Base-by-base conservation (phyloP, 2,113 vertebrate genomes). In the Rhegmatorhina hoffmannsi region DNA sequence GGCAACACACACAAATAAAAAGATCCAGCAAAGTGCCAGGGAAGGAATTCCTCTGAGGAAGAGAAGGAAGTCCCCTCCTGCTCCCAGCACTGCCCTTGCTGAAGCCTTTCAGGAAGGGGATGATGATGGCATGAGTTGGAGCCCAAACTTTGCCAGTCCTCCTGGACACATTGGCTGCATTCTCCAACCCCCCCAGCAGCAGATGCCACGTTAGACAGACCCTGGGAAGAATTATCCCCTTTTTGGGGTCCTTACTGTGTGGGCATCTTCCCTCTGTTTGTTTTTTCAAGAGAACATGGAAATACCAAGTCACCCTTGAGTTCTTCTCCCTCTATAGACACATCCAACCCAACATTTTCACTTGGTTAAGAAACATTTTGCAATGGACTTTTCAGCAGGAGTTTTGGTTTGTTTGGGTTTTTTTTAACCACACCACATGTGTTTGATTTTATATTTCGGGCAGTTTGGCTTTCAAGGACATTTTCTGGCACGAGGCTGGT, bases 141-240 rank as follows among this genome's bases (percentile, higher is more conserved):
- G 2, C 24, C 28, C 36, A 53, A 46, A 70, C 3, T 8, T 44
- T 70, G 4, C 28, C 20, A 44, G 10, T 17, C 64, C 55, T 79
- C 56, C 58, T 47, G 34, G 34, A 12, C 21, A 7, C 0, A 0
- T 2, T 36, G 17, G 4, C 15, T 33, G 0, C 1, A 19, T 20
- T 13, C 44, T 67, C 31, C 9, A 28, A 25, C 55, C 31, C 50
- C 70, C 8, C 0, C 52, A 74, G 31, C 50, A 58, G 60, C 14
- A 81, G 18, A 2, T 67, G 33, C 28, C 0, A 14, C 43, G 60
- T 72, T 7, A 62, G 34, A 19, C 12, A 58, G 62, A 15, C 13
- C n/a, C 31, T 40, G 60, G 64, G 77, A 89, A 69, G 18, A 0
- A 0, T 28, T 38, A 16, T 14, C 13, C 12, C 4, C 14, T 50